These are phyloP conservation scores for Perithous albicinctus DNA, from an alignment of 2,888 invertebrate genomes.

Conservation along the genomic window DNA sequence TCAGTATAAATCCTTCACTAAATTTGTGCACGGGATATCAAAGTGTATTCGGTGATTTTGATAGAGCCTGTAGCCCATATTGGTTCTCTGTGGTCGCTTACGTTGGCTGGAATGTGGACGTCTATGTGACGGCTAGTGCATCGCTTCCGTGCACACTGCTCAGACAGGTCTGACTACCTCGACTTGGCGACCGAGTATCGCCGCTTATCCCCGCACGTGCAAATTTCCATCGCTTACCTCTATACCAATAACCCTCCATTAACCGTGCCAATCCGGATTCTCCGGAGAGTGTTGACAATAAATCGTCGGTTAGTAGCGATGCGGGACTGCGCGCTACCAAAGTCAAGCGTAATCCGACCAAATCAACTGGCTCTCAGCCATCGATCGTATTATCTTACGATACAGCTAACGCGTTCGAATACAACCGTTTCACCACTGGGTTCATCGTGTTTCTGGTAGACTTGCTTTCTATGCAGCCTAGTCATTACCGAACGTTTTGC, in stretches of 20 bases:
- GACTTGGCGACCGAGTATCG: slow-evolving; percentile 36
- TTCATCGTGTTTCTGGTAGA: slow-evolving; percentile 15
- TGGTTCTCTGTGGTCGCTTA: slow-evolving; percentile 15
- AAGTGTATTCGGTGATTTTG: neutral
- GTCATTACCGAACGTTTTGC: slow-evolving; percentile 5
- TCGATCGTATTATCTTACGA: slow-evolving; percentile 47
- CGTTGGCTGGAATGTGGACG: slow-evolving; percentile 9
- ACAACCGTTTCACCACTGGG: slow-evolving; percentile 2
- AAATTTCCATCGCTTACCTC: slow-evolving; percentile 38
- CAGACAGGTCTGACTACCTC: slow-evolving; percentile 23
- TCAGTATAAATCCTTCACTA: too few relatives aligned
- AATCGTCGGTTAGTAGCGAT: slow-evolving; percentile 19
- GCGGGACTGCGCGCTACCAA: slow-evolving; percentile 10
- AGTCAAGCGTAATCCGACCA: slow-evolving; percentile 30
- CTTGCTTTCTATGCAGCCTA: neutral
- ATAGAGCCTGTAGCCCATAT: neutral
- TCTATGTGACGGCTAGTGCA: slow-evolving; percentile 11
- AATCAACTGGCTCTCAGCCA: slow-evolving; percentile 43
- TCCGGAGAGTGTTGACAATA: slow-evolving; percentile 34
- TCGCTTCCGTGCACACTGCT: slow-evolving; percentile 25
- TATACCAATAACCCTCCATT: slow-evolving; percentile 40
- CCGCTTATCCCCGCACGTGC: slow-evolving; percentile 1
- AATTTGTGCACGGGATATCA: too few relatives aligned
- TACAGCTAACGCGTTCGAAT: slow-evolving; percentile 17
- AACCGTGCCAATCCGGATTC: slow-evolving; percentile 45